Conservation (phyloP, 64 coral and sea anemone species). For the Porites lutea region DNA sequence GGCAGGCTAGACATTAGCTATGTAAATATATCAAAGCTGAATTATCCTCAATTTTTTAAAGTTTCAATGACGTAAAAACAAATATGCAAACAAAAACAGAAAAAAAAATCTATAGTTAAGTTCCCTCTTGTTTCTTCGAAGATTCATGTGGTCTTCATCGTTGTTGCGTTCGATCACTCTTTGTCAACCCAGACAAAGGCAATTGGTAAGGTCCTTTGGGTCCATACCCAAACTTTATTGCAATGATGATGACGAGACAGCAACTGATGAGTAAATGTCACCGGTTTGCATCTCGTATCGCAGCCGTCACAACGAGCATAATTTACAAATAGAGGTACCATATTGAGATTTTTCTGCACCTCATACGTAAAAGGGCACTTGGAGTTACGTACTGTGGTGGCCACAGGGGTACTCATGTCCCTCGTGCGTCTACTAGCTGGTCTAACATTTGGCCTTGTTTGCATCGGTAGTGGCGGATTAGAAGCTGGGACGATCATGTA, state of each 20-base stretch:
- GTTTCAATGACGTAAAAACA: too few species aligned
- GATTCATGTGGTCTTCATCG: too few species aligned
- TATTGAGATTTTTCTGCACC: background rate
- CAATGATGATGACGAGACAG: background rate
- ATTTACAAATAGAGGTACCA: conserved; percentile 23
- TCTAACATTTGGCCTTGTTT: background rate
- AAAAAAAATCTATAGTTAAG: background rate
- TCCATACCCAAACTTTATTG: background rate
- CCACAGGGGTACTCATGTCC: background rate
- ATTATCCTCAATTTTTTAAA: too few species aligned
- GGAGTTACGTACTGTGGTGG: background rate
- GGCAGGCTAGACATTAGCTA: too few species aligned
- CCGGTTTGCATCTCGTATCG: background rate
- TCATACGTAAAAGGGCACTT: conserved; percentile 29
- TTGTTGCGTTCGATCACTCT: background rate
- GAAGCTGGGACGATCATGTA: conserved; percentile 11
- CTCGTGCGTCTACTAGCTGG: background rate
- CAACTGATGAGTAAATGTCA: conserved; percentile 40
- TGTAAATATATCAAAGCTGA: too few species aligned
- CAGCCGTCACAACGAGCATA: conserved; percentile 11
- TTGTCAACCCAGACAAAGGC: conserved; percentile 8
- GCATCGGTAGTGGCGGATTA: background rate
- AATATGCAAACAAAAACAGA: too few species aligned
- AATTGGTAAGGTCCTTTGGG: background rate
- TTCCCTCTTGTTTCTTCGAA: background rate